Evolutionary conservation across 2,888 invertebrate genomes (phyloP), one percentile per base, ranked within the genome.

Genomic region (Eustalomyia histrio): DNA sequence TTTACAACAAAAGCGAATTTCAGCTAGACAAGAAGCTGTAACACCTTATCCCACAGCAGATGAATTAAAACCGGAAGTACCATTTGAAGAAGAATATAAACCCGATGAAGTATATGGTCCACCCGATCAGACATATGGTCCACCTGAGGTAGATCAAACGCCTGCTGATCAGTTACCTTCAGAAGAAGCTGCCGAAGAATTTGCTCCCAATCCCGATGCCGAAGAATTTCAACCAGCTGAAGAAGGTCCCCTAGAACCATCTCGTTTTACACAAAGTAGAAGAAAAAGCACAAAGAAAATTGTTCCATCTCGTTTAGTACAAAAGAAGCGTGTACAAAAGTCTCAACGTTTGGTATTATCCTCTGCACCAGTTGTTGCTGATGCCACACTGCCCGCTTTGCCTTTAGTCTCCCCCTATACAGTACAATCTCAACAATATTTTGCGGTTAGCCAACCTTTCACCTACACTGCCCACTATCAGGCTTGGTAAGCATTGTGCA

Each of bases 101-200:
- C 87, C 86, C 2, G 87, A 87, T 57, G 84, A 87, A 6, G 85
- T 85, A 61, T 89, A 89, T 71, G 88, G 88, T 2, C 85, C 89
- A 35, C 88, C 89, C 2, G 86, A 86, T 21, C 82, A 84, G 9
- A 80, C 83, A 1, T 86, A 86, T 73, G 86, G 86, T 7, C 85
- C 84, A 67, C 86, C 85, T 16, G 74, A 83, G 64, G 33, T 58
- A 7, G 84, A 80, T 6, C 69, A 83, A 63, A 71, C 68, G 1
- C 67, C 79, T 16, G 67, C 67, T 12, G 83, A 85, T 43, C 75
- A 83, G 9, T 67, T 85, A 29, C 84, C 85, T 7, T 74, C 83
- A 5, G 84, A 79, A 61, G 83, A 82, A 9, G 82, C 72, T 16
- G 83, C 85, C 5, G 71, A 76, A 64, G 82, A 83, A 17, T 85